Evolutionary conservation across 1,140 invertebrate species (phyloP), one percentile per base, ranked within the genome.

Genomic region (Xylocopa sonorina): DNA sequence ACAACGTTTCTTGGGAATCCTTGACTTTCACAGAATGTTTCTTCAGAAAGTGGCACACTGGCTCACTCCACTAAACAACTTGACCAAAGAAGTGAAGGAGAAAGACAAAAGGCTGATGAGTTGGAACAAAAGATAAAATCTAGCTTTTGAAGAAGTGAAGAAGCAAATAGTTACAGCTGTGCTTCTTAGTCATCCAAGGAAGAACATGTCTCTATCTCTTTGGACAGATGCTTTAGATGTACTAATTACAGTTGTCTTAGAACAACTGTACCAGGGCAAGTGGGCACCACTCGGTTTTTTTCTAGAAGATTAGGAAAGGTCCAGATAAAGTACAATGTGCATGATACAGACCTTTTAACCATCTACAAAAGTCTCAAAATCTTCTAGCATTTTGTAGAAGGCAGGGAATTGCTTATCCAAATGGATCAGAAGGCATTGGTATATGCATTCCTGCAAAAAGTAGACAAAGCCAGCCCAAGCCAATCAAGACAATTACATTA

Each of bases 371-470:
- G 12, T 27, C 14, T 62, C 32, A 62, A 62, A 41, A 24, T 29
- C 48, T 62, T 50, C 24, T 10, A 27, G 12, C 43, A 73, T 50
- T 29, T 62, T 32, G 9, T 60, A 10, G 46, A 53, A 14, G 57
- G 58, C 14, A 34, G 48, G 18, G 29, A 64, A 51, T n/a, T 74
- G 16, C 46, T 4, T 7, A 64, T 74, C 0, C 24, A 41, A 18
- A 63, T 60, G 6, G 34, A 63, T 16, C 72, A 74, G n/a, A 74
- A 63, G 29, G 58, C 58, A 18, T n/a, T 74, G 6, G 10, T 27
- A 38, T 64, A 51, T n/a, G 46, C 72, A 1, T 74, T 74, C 18
- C 6, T 6, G n/a, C 72, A 74, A 53, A 63, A 51, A 41, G 21
- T 27, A 7, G 10, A 50, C 16, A 74, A 72, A 46, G 38, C 38